Base-by-base conservation (phyloP, 2,888 invertebrate species). In the Philhelius pedissequus region DNA sequence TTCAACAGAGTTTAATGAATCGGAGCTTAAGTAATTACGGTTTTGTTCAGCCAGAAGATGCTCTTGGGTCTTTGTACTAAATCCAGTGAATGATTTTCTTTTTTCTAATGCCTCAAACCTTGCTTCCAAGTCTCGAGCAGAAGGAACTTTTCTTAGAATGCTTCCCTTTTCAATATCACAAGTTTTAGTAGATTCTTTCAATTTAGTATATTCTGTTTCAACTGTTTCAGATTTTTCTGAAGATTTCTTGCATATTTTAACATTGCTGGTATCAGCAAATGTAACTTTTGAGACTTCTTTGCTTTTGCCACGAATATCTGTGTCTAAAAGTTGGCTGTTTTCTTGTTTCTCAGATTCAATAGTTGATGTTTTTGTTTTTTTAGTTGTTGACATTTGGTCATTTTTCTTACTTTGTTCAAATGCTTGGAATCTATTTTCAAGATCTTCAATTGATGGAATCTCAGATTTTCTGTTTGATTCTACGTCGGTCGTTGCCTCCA, bases 391-490 rank as follows among this genome's bases (percentile, higher is more conserved):
- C 4, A 18, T 3, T 13, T 13, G 4, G 0, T 20, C 18, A 30
- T 4, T n/a, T 25, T 54, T 70, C 15, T 30, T 54, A 32, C 56
- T 56, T 20, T 87, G 88, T n/a, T 90, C 90, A n/a, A 90, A 84
- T 0, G 90, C 86, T 1, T 89, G 87, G 32, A 90, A 91, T 52
- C 90, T 87, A 77, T 90, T 90, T 58, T 90, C 90, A 2, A 90
- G 76, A 40, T 91, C 90, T 2, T 90, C 89, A 0, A 89, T 90
- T 11, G 89, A 89, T 8, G 91, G 91, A 81, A 90, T 89, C 11
- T 87, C 87, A 1, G 68, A 32, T 66, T 62, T 82, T 74, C 52
- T 52, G 9, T 50, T 62, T 3, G 35, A 27, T 1, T 50, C 40
- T 7, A 38, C 0, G 15, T 70, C 76, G n/a, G 27, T 45, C 9